Evolutionary conservation across 1,140 invertebrate genomes (phyloP).

Genomic region (Whitmania pigra): DNA sequence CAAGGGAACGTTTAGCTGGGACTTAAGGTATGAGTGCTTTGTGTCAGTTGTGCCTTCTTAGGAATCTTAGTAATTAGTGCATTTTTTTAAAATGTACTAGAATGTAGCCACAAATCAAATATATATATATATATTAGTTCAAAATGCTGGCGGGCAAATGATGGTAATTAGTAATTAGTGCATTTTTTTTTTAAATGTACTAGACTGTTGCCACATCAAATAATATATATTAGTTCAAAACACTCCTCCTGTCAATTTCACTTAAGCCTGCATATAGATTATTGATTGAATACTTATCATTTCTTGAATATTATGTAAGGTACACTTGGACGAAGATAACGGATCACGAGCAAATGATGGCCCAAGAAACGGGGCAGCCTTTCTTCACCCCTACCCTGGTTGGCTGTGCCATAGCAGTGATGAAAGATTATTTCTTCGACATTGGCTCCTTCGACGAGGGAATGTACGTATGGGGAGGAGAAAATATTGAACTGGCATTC

Average conservation of each 20-base stretch:
- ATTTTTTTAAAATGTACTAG: too few species aligned
- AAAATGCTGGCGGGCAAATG: too few species aligned
- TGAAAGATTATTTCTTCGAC: constrained; percentile 18
- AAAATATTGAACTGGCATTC: constrained; percentile 20
- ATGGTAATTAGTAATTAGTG: too few species aligned
- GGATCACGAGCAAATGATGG: constrained; percentile 9
- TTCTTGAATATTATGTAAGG: background rate
- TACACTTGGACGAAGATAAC: constrained; percentile 17
- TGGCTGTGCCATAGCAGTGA: constrained; percentile 18
- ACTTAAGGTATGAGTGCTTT: constrained; percentile 9
- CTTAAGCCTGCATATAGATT: too few species aligned
- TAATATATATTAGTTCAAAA: background rate
- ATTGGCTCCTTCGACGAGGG: constrained; percentile 18
- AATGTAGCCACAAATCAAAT: background rate
- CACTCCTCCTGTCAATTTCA: background rate
- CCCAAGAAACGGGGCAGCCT: constrained; percentile 11
- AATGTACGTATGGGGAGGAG: constrained; percentile 19
- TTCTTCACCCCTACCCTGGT: constrained; percentile 19
- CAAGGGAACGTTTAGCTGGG: constrained; percentile 19
- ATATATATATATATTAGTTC: background rate
- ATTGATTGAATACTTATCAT: background rate
- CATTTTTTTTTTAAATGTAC: too few species aligned
- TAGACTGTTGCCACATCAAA: background rate
- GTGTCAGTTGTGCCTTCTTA: too few species aligned
- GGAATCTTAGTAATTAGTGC: too few species aligned